Evolutionary conservation across 37 sponge, comb jelly and placozoan genomes (phyloP).

Genomic region (Halisarca cf. caerulea): DNA sequence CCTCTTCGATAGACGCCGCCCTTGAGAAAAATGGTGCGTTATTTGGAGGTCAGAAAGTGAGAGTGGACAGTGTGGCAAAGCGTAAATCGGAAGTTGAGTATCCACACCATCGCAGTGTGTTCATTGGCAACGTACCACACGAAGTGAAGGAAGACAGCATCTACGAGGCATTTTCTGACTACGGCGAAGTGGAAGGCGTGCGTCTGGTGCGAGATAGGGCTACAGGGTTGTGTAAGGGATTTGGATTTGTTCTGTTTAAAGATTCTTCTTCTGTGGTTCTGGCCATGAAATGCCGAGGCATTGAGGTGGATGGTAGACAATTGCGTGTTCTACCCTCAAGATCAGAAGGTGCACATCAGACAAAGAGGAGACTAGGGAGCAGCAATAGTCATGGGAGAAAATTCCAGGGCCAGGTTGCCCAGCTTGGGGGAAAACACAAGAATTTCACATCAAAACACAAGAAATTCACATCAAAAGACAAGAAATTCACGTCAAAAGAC

Average conservation of each 20-base stretch:
- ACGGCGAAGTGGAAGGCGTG: slow-evolving; percentile 75
- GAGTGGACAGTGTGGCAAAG: slow-evolving; percentile 61
- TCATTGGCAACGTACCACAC: slow-evolving; percentile 84
- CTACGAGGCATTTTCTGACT: slow-evolving; percentile 41
- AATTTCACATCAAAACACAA: not conserved
- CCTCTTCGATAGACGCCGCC: slow-evolving; percentile 34
- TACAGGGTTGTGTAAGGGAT: slow-evolving; percentile 83
- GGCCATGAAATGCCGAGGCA: slow-evolving; percentile 55
- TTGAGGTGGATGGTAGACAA: slow-evolving; percentile 57
- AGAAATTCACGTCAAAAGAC: no score
- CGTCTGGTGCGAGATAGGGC: slow-evolving; percentile 65
- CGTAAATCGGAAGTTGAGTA: slow-evolving; percentile 3
- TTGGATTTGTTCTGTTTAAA: slow-evolving; percentile 78
- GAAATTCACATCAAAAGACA: not conserved
- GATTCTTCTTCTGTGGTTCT: slow-evolving; percentile 76
- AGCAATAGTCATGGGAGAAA: no score
- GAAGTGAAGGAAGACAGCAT: slow-evolving; percentile 65
- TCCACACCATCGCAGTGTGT: slow-evolving; percentile 55
- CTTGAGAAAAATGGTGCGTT: slow-evolving; percentile 51
- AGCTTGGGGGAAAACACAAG: no score
- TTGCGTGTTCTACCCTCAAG: slow-evolving; percentile 48
- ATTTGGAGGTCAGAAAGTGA: slow-evolving; percentile 52
- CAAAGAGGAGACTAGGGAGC: no score
- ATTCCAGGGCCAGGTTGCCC: no score
- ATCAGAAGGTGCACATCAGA: not conserved